phyloP scores from a whole-genome alignment of 1,140 invertebrate genomes.

The Eupristina koningsbergeri region DNA sequence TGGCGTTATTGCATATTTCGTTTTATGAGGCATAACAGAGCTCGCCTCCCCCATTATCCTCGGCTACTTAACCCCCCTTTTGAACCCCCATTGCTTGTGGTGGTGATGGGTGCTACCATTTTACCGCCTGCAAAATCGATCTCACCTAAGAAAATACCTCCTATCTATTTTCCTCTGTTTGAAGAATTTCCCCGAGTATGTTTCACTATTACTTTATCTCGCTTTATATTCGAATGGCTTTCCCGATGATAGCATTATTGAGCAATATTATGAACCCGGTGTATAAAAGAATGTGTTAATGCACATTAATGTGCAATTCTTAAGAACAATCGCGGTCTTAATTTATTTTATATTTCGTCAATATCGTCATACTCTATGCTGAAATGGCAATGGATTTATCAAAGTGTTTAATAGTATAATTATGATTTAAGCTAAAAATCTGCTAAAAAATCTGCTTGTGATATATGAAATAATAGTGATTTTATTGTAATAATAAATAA shows the following conservation, averaged over 20 bases:
- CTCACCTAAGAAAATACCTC: constrained; percentile 20
- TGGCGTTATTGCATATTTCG: constrained; percentile 61
- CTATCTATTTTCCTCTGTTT: background rate
- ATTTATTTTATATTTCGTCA: no score
- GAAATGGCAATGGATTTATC: no score
- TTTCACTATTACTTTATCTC: background rate
- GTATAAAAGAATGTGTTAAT: background rate
- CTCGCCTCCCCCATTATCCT: constrained; percentile 28
- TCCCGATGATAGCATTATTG: background rate
- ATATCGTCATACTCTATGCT: no score
- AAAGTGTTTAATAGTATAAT: no score
- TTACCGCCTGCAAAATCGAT: constrained; percentile 43
- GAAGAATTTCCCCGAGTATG: background rate
- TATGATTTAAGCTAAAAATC: no score
- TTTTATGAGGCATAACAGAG: constrained; percentile 61
- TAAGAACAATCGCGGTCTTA: background rate
- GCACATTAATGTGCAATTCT: background rate
- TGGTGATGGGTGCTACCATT: constrained; percentile 3
- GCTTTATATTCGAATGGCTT: background rate
- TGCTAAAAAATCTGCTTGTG: no score
- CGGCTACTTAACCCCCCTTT: background rate
- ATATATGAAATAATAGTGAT: no score
- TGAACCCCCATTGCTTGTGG: background rate
- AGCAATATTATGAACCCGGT: no score
- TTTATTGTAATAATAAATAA: no score